Base-by-base conservation (phyloP, 2,797 vertebrate genomes). In the Argya squamiceps region DNA sequence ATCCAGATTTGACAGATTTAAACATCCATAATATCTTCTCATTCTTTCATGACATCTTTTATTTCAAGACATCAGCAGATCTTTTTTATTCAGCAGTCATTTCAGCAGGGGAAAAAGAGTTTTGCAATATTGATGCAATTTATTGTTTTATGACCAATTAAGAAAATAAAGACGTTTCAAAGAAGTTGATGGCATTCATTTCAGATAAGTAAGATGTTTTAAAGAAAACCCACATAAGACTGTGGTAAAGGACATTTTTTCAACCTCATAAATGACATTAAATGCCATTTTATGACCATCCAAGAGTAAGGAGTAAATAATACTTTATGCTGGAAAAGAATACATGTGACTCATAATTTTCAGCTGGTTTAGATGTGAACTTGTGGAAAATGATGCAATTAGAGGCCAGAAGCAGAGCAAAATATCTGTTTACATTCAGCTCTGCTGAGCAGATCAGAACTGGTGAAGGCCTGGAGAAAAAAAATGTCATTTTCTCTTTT, bases 301-400 rank as follows among this genome's bases (percentile, higher is more conserved):
- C 75, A 88, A 65, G 49, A 50, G 27, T 44, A 50, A 90, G 27
- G 37, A 94, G 56, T 64, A 94, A 89, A 85, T 78, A 95, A 67
- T 76, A 82, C 6, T 73, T 87, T 58, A 49, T 82, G 30, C 71
- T 92, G 80, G 71, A 85, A 95, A 90, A 93, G 30, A 79, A 70
- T 56, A 91, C 41, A 83, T 73, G 24, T 77, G 92, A 95, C 23
- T 89, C 69, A 79, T 44, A 43, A 89, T 93, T 88, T 94, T 86
- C 91, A 96, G 56, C 62, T 93, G 69, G 84, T 47, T 24, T 77
- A 73, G 46, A 49, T 80, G n/a, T 88, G 87, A 93, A 89, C 62
- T 92, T 89, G 73, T 81, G 80, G 87, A 85, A 95, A 96, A 95
- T 30, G 4, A 81, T 88, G 76, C 63, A 92, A 69, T 82, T 77